These are phyloP conservation scores for Enteromius argenteus DNA, from an alignment of 2,797 vertebrate species.

Conservation along the genomic window DNA sequence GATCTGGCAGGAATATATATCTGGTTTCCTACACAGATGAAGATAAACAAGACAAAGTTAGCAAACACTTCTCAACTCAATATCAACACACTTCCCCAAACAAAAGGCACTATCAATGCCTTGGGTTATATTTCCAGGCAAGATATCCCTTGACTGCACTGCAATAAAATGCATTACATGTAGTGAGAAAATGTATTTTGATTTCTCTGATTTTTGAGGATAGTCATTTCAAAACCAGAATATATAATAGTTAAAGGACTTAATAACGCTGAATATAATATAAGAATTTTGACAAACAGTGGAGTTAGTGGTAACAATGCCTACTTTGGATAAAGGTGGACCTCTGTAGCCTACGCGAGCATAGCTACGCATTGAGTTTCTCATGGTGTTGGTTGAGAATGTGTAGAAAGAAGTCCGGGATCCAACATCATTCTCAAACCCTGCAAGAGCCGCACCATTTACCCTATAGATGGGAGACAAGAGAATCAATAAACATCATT, in stretches of 20 bases:
- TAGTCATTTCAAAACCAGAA: neutral
- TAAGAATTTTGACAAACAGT: neutral
- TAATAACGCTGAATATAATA: neutral
- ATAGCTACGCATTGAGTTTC: constrained; percentile 80
- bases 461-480: constrained; percentile 68
- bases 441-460: constrained; percentile 78
- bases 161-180: neutral
- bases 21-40: constrained; percentile 75
- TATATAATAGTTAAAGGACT: neutral
- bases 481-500: neutral
- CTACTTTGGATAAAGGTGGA: constrained; percentile 71
- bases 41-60: neutral
- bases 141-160: neutral
- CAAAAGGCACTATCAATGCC: neutral
- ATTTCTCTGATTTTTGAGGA: neutral
- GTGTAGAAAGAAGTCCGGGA: constrained; percentile 82
- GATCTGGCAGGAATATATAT: constrained; percentile 83
- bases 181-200: neutral
- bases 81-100: neutral
- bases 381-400: constrained; percentile 85
- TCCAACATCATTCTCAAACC: constrained; percentile 83
- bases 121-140: neutral
- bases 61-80: neutral
- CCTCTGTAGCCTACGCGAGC: constrained; percentile 63
- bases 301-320: neutral